phyloP scores from a whole-genome alignment of 2,797 vertebrate species.

The Lepus townsendii region DNA sequence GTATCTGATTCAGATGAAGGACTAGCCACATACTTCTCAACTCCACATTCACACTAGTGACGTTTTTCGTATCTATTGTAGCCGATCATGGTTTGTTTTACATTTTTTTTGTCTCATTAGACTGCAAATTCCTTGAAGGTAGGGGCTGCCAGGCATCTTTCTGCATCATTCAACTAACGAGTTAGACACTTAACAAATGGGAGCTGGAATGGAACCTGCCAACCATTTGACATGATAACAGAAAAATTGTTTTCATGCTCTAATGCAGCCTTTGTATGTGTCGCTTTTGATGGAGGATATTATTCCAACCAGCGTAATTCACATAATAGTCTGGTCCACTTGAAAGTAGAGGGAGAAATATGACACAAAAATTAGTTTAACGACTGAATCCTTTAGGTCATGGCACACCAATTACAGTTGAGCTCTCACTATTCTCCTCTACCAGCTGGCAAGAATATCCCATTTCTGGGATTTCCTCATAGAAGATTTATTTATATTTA shows the following conservation, averaged over 20 bases:
- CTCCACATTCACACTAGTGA: neutral
- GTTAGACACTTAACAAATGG: constrained; percentile 1
- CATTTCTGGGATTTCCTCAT: neutral
- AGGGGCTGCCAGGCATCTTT: constrained; percentile 34
- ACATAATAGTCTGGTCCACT: constrained; percentile 30
- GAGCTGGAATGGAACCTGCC: neutral
- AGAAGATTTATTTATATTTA: constrained; percentile 31
- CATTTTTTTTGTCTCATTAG: constrained; percentile 21
- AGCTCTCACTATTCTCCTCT: constrained; percentile 6
- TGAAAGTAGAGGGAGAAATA: constrained; percentile 36
- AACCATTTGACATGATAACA: constrained; percentile 10
- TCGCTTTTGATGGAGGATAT: constrained; percentile 8
- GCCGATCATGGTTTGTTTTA: constrained; percentile 37
- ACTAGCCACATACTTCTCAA: constrained; percentile 11
- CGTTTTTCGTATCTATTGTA: constrained; percentile 24
- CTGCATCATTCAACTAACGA: constrained; percentile 4
- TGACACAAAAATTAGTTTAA: constrained; percentile 7
- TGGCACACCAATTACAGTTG: neutral
- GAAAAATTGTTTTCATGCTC: neutral
- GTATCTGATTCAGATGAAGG: constrained; percentile 35
- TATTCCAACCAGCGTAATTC: constrained; percentile 13
- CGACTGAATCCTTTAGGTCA: neutral
- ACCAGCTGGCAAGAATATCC: neutral
- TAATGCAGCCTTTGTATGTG: constrained; percentile 12
- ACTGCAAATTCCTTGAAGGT: constrained; percentile 27